These are phyloP conservation scores for Tubulanus polymorphus DNA, from an alignment of 2,888 invertebrate genomes.

Conservation along the genomic window DNA sequence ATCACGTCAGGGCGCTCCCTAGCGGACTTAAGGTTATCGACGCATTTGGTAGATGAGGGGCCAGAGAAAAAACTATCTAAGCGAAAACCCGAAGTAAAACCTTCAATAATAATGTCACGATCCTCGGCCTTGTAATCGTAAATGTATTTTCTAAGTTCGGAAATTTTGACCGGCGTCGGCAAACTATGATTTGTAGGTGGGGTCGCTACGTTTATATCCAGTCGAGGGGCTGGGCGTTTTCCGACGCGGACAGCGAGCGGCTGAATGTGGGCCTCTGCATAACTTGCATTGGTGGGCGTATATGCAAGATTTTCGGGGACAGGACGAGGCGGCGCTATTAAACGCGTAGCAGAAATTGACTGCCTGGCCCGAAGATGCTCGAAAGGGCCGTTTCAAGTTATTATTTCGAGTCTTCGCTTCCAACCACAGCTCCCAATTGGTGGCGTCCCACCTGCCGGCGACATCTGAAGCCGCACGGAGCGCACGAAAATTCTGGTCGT, in stretches of 20 bases:
- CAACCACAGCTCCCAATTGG: background rate
- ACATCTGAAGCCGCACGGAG: too few species aligned
- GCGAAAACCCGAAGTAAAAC: background rate
- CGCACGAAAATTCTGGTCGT: background rate
- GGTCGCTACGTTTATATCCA: too few species aligned
- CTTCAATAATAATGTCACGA: background rate
- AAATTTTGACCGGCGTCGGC: background rate
- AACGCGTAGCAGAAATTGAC: too few species aligned
- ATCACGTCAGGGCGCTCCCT: background rate
- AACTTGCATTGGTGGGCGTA: background rate
- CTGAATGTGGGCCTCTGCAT: background rate
- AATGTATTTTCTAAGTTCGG: background rate
- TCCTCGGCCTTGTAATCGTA: background rate
- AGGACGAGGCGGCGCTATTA: too few species aligned
- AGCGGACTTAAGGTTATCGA: background rate
- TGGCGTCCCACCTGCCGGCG: background rate
- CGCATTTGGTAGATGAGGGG: too few species aligned
- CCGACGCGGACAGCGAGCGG: background rate
- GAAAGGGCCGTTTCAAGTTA: too few species aligned
- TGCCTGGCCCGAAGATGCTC: too few species aligned
- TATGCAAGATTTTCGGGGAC: background rate
- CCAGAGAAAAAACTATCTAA: too few species aligned
- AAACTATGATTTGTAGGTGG: background rate
- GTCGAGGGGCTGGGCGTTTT: background rate
- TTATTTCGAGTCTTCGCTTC: background rate